phyloP scores from a whole-genome alignment of 2,797 vertebrate species.

The Sebastes wilsoni region DNA sequence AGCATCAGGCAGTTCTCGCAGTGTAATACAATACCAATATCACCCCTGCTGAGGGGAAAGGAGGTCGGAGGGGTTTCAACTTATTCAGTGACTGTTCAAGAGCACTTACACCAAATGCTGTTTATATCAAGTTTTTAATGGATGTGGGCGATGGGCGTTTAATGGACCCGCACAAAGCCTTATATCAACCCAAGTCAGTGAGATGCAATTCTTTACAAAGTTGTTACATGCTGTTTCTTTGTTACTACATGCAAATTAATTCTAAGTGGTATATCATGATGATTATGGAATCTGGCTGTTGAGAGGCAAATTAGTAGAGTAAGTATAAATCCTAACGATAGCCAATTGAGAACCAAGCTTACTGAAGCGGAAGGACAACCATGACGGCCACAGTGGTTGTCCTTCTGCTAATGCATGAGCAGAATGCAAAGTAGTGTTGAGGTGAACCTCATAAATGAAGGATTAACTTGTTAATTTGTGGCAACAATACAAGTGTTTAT shows the following conservation, averaged over 20 bases:
- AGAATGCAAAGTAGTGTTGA: background rate
- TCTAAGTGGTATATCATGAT: background rate
- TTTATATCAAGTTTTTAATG: conserved; percentile 18
- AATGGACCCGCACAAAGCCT: conserved; percentile 32
- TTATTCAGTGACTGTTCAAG: conserved; percentile 42
- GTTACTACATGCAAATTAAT: background rate
- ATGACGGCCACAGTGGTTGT: background rate
- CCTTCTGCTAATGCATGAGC: background rate
- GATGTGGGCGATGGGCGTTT: background rate
- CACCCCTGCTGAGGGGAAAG: conserved; percentile 40
- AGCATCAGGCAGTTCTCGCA: conserved; percentile 55
- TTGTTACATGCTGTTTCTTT: background rate
- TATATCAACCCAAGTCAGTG: conserved; percentile 1
- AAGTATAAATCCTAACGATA: background rate
- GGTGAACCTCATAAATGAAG: background rate
- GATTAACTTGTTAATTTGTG: background rate
- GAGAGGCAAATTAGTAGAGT: background rate
- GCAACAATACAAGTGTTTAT: background rate
- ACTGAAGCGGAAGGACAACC: no score
- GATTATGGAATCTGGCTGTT: background rate
- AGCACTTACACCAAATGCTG: conserved; percentile 39
- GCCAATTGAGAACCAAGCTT: background rate
- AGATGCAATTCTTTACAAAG: background rate
- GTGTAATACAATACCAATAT: conserved; percentile 57
- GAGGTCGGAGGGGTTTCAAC: conserved; percentile 35